Percentiles rank a stretch among this genome's conserved stretches.
Conservation (phyloP, 2,113 vertebrate species). For the Oreocharis arfaki region DNA sequence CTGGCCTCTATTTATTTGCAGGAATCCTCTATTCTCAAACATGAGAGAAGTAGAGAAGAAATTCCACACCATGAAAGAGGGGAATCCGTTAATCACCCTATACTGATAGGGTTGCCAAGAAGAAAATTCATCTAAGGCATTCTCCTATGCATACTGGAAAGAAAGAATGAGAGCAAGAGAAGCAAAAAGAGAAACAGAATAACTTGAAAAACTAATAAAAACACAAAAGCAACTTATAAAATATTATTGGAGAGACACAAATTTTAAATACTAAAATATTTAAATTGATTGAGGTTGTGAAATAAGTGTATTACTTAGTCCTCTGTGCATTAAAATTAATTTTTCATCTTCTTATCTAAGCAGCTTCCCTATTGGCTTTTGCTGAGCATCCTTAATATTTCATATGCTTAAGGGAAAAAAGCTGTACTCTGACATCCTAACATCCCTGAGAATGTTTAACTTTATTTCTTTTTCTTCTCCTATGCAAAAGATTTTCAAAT, state of each 20-base stretch:
- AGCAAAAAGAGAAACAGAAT: neutral
- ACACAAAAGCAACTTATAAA: conserved; percentile 52
- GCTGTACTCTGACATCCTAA: conserved; percentile 65
- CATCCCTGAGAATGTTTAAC: conserved; percentile 44
- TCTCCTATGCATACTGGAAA: neutral
- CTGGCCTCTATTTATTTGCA: neutral
- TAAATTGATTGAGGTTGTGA: conserved; percentile 74
- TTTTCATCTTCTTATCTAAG: conserved; percentile 74
- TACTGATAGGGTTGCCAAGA: neutral
- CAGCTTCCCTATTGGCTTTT: conserved; percentile 68
- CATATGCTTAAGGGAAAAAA: conserved; percentile 66
- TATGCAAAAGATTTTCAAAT: conserved; percentile 20
- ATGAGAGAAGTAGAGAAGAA: neutral
- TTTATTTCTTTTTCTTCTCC: conserved; percentile 12
- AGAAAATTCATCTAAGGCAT: neutral
- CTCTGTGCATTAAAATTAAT: conserved; percentile 74
- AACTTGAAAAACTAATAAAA: conserved; percentile 3
- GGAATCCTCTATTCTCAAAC: neutral
- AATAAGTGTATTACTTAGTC: conserved; percentile 71
- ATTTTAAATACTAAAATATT: conserved; percentile 74
- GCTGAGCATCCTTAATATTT: conserved; percentile 72
- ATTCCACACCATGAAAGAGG: neutral
- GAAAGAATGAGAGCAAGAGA: neutral
- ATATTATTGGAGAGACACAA: conserved; percentile 39
- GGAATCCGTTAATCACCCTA: neutral